Evolutionary conservation across 2,888 invertebrate species (phyloP).

Genomic region (Lamellibrachia satsuma): DNA sequence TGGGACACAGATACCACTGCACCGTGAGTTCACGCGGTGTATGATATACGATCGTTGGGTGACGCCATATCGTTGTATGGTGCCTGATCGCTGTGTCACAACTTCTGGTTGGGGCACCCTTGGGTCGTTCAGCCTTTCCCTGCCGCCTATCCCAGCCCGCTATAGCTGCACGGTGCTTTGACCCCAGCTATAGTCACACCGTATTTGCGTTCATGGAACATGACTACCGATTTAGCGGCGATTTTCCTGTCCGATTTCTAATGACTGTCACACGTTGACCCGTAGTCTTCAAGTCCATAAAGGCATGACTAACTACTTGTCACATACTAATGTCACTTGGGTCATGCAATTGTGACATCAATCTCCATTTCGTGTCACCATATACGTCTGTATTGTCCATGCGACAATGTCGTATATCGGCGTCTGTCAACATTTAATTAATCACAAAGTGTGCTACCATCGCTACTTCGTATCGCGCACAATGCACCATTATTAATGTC

Average conservation of each 20-base stretch:
- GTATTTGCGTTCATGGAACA: not conserved
- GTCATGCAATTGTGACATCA: constrained; percentile 6
- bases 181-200: not conserved
- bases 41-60: too few species aligned
- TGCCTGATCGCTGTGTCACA: too few species aligned
- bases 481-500: not conserved
- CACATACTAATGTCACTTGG: not conserved
- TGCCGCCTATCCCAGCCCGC: not conserved
- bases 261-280: not conserved
- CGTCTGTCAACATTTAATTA: not conserved
- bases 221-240: not conserved
- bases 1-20: too few species aligned
- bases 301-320: not conserved
- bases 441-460: not conserved
- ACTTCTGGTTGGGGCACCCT: too few species aligned
- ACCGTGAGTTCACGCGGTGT: too few species aligned
- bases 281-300: not conserved
- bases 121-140: too few species aligned
- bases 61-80: too few species aligned
- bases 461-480: not conserved
- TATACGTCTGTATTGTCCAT: not conserved
- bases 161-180: not conserved
- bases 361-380: not conserved
- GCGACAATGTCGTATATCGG: not conserved
- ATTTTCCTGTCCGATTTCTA: not conserved